Conservation (phyloP, 2,113 vertebrate genomes). For the Tenrec ecaudatus region DNA sequence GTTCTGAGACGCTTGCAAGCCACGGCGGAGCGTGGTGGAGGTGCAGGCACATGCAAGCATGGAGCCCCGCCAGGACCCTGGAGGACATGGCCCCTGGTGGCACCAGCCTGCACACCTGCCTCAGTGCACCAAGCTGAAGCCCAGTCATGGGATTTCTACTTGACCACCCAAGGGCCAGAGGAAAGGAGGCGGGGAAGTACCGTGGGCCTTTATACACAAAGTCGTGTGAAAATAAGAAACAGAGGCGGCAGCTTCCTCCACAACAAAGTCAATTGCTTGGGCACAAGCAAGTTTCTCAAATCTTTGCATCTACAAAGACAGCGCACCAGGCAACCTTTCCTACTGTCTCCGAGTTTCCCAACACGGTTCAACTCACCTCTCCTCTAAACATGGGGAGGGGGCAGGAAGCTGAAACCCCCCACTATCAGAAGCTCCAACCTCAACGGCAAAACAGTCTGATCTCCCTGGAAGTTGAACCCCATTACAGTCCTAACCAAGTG, state of each 20-base stretch:
- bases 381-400: neutral
- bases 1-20: conserved; percentile 9
- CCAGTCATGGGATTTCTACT: neutral
- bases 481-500: neutral
- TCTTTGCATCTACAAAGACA: neutral
- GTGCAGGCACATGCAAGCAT: neutral
- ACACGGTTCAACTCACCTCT: neutral
- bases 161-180: neutral
- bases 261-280: neutral
- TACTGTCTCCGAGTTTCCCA: neutral
- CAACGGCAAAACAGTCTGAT: neutral
- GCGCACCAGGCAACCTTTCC: neutral
- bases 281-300: neutral
- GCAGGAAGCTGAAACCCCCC: neutral
- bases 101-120: neutral
- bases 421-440: neutral
- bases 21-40: neutral
- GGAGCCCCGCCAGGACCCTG: neutral
- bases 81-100: neutral
- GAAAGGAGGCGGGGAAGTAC: neutral
- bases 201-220: neutral
- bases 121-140: neutral
- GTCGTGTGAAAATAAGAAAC: neutral
- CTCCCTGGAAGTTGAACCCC: neutral
- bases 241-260: neutral